A percentile compares a stretch with the other conserved stretches of the same genome.
These are phyloP conservation scores for Agrochola circellaris DNA, from an alignment of 2,888 invertebrate genomes.

Conservation along the genomic window DNA sequence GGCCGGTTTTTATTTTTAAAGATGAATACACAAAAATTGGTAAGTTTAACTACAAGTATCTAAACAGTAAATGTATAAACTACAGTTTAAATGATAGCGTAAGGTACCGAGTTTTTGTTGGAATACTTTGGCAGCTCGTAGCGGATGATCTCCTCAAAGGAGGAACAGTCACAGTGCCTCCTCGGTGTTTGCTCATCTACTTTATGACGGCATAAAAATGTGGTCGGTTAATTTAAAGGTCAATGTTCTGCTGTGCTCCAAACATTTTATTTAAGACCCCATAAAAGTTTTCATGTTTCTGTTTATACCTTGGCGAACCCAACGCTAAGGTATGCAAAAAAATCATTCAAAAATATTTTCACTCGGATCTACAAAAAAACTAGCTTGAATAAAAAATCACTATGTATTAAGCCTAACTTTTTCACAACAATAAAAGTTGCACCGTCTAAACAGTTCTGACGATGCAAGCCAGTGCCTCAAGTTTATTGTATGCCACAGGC, in stretches of 20 bases:
- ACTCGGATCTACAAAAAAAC: background rate
- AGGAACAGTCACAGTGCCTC: slow-evolving; percentile 26
- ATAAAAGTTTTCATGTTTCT: slow-evolving; percentile 45
- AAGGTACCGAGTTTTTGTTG: background rate
- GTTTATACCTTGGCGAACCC: slow-evolving; percentile 12
- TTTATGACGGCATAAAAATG: slow-evolving; percentile 73
- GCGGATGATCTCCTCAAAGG: slow-evolving; percentile 16
- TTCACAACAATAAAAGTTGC: no score
- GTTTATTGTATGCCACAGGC: background rate
- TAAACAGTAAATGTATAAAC: background rate
- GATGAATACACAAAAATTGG: no score
- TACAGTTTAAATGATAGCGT: background rate
- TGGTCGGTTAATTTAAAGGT: slow-evolving; percentile 72
- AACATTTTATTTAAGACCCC: slow-evolving; percentile 62
- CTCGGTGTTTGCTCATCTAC: slow-evolving; percentile 61
- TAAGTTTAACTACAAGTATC: background rate
- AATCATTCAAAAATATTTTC: background rate
- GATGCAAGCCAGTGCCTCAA: background rate
- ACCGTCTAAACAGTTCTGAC: background rate
- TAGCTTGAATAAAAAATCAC: background rate
- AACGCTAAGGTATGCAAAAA: slow-evolving; percentile 9
- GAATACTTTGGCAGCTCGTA: slow-evolving; percentile 24
- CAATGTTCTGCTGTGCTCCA: slow-evolving; percentile 64
- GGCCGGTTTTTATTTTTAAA: background rate
- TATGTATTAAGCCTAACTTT: no score